Percentiles rank a stretch among this genome's conserved stretches.
These are phyloP conservation scores for Fistularia commersonii DNA, from an alignment of 2,797 vertebrate genomes.

Conservation along the genomic window DNA sequence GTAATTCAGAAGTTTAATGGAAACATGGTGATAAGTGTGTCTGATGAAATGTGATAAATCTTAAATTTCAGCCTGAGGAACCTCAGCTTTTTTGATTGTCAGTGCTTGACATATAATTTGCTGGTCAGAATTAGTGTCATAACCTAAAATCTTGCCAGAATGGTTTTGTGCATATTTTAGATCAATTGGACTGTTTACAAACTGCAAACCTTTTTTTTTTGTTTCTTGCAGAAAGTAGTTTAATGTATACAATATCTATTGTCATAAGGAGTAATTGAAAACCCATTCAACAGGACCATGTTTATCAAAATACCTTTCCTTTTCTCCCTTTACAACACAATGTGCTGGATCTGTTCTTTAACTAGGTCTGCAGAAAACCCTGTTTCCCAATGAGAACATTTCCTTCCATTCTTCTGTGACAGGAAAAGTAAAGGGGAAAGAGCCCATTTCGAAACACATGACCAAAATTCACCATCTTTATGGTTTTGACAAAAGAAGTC, in stretches of 20 bases:
- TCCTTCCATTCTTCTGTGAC: conserved; percentile 67
- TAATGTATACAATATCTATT: background rate
- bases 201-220: no score
- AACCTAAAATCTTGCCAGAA: no score
- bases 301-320: conserved; percentile 8
- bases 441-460: conserved; percentile 42
- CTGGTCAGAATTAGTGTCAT: no score
- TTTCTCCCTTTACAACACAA: conserved; percentile 27
- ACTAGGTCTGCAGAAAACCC: conserved; percentile 19
- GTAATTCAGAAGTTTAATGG: no score
- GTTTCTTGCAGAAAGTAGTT: no score
- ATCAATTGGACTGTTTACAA: no score
- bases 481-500: conserved; percentile 40
- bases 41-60: no score
- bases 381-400: conserved; percentile 49
- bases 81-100: no score
- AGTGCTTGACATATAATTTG: no score
- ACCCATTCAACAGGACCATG: conserved; percentile 1
- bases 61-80: no score
- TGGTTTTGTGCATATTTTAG: no score
- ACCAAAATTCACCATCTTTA: conserved; percentile 56
- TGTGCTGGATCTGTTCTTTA: conserved; percentile 16
- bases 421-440: conserved; percentile 63
- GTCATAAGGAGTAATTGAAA: background rate
- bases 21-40: no score